A percentile compares a stretch with the other conserved stretches of the same genome.
These are phyloP conservation scores for Diachasmimorpha longicaudata DNA, from an alignment of 1,140 invertebrate species.

Conservation along the genomic window DNA sequence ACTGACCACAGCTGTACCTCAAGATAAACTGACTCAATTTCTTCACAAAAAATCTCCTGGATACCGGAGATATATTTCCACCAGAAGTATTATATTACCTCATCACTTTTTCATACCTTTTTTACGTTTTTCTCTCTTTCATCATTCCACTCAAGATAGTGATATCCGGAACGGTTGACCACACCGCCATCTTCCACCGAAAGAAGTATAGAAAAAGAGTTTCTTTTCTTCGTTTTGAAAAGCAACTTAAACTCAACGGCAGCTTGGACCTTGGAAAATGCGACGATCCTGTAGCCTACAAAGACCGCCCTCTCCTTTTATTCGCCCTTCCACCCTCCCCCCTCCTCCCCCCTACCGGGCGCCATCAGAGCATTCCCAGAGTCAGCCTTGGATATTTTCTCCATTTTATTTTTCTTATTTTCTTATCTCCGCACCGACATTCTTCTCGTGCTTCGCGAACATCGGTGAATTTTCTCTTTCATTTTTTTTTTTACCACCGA, in stretches of 20 bases:
- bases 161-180: conserved; percentile 4
- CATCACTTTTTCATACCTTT: background rate
- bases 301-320: background rate
- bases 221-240: conserved; percentile 1
- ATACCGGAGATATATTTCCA: background rate
- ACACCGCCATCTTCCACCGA: background rate
- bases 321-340: no score
- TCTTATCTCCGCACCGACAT: conserved; percentile 8
- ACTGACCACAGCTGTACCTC: background rate
- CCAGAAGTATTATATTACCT: background rate
- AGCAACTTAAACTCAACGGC: background rate
- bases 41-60: background rate
- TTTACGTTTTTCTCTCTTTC: background rate
- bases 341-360: background rate
- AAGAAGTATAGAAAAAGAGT: conserved; percentile 1
- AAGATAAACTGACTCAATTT: background rate
- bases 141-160: background rate
- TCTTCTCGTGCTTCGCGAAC: conserved; percentile 9
- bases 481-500: background rate
- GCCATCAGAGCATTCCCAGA: conserved; percentile 10
- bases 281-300: background rate
- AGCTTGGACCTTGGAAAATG: background rate
- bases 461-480: background rate
- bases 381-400: background rate
- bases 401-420: background rate